Base-by-base conservation (phyloP, 2,888 invertebrate genomes). In the Nasonovia ribisnigri region DNA sequence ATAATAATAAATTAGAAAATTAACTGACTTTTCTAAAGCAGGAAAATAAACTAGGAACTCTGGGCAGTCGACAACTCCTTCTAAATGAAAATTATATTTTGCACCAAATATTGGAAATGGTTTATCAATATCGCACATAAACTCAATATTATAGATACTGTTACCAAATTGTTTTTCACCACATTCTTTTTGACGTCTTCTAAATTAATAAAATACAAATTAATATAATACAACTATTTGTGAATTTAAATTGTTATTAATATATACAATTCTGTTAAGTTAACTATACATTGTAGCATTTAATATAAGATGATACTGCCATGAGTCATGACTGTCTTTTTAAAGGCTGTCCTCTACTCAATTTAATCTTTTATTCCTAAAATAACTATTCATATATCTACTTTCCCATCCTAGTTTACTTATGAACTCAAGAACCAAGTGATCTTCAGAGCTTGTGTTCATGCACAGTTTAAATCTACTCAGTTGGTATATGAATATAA, bases 21-120 rank as follows among this genome's bases (percentile, higher is more conserved):
- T 43, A 88, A 94, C 84, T 94, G 88, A 95, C 95, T 95, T 98
- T 86, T 97, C 96, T 93, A 99, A 96, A 10, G 98, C 96, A 42
- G 99, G 98, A 96, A 99, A 98, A 96, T 99, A 97, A 36, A 99
- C 99, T 94, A 99, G 96, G 96, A 99, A 99, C 96, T 99, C 99
- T 2, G 99, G 99, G 96, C 99, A 99, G 96, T 99, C 97, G 1
- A 99, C 99, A 16, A 99, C 99, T 77, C 98, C 99, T 95, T 99
- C 99, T 95, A 99, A 96, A 95, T 98, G 97, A 96, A 99, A 99
- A 96, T 99, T 97, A 96, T 99, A 99, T 95, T 98, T 98, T 43
- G 98, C 99, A 84, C 99, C 99, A 96, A 99, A 99, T 43, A 99
- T 96, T 0, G 99, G 98, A 95, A 95, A 95, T 1, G 97, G 97